phyloP scores from a whole-genome alignment of 2,888 invertebrate genomes.

The Cephonodes hylas region DNA sequence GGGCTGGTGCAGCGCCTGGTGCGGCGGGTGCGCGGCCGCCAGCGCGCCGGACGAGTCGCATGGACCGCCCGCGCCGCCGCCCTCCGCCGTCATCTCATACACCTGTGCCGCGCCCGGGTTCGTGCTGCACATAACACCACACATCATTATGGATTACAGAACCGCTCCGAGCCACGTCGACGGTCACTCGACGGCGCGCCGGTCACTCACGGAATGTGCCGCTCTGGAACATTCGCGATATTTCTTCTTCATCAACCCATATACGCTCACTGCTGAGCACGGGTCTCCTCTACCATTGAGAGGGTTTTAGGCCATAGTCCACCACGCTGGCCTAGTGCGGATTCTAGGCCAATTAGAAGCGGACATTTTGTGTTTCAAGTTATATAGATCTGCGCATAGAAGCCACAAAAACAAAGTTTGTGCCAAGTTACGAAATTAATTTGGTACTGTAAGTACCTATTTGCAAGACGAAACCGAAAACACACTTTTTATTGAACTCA shows the following conservation, averaged over 20 bases:
- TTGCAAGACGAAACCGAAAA: neutral
- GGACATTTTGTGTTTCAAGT: too few relatives aligned
- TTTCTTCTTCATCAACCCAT: too few relatives aligned
- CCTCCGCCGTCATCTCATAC: constrained; percentile 60
- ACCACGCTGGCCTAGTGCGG: too few relatives aligned
- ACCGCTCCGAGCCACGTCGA: neutral
- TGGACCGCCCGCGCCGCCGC: constrained; percentile 23
- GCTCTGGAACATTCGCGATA: neutral
- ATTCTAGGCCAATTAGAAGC: too few relatives aligned
- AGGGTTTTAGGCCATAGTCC: too few relatives aligned
- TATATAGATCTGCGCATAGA: neutral
- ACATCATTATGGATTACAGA: neutral
- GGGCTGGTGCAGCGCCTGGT: constrained; percentile 13
- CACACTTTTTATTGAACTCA: too few relatives aligned
- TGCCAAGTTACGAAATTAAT: neutral
- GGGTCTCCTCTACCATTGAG: too few relatives aligned
- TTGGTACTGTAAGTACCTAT: too few relatives aligned
- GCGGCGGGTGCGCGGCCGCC: constrained; percentile 28
- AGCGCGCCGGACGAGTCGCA: constrained; percentile 25
- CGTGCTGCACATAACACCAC: constrained; percentile 30
- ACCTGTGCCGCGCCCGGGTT: constrained; percentile 46
- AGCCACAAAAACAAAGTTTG: neutral
- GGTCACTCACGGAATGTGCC: neutral
- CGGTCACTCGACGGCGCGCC: neutral
- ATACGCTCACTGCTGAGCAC: too few relatives aligned